Conservation (phyloP, 2,797 vertebrate species). For the Champsocephalus gunnari region DNA sequence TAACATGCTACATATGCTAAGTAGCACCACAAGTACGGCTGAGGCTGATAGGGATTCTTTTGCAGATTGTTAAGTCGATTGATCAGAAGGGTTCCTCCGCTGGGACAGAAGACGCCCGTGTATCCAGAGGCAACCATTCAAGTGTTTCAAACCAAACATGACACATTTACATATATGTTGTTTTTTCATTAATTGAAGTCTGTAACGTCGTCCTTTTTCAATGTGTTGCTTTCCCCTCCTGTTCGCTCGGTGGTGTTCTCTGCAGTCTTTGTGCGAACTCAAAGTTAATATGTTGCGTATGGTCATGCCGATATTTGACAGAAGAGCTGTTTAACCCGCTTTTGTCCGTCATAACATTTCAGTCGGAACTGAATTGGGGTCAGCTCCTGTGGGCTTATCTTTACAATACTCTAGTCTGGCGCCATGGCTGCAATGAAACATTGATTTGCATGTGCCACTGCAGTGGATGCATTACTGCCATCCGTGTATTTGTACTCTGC, state of each 20-base stretch:
- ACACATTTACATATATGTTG: neutral
- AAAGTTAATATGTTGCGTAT: slow-evolving; percentile 18
- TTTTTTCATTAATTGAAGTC: neutral
- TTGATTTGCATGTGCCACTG: slow-evolving; percentile 62
- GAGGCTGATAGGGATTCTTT: too few relatives aligned
- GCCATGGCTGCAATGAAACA: slow-evolving; percentile 65
- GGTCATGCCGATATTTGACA: slow-evolving; percentile 33
- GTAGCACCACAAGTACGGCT: too few relatives aligned
- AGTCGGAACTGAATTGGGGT: slow-evolving; percentile 54
- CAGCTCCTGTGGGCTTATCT: slow-evolving; percentile 46
- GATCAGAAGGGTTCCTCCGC: neutral
- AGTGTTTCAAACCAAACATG: neutral
- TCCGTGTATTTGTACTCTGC: neutral
- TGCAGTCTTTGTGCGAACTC: neutral
- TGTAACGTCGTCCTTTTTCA: slow-evolving; percentile 38
- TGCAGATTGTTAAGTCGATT: neutral
- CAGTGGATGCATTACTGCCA: slow-evolving; percentile 15
- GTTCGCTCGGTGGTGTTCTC: slow-evolving; percentile 8
- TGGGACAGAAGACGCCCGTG: neutral
- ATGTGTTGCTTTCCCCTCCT: slow-evolving; percentile 41
- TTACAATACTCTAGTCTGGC: slow-evolving; percentile 21
- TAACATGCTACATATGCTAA: too few relatives aligned
- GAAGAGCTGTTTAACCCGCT: slow-evolving; percentile 33
- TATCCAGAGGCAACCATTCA: neutral
- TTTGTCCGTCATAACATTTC: slow-evolving; percentile 35